Base-by-base conservation (phyloP, 2,113 vertebrate genomes). In the Monarcha castaneiventris region DNA sequence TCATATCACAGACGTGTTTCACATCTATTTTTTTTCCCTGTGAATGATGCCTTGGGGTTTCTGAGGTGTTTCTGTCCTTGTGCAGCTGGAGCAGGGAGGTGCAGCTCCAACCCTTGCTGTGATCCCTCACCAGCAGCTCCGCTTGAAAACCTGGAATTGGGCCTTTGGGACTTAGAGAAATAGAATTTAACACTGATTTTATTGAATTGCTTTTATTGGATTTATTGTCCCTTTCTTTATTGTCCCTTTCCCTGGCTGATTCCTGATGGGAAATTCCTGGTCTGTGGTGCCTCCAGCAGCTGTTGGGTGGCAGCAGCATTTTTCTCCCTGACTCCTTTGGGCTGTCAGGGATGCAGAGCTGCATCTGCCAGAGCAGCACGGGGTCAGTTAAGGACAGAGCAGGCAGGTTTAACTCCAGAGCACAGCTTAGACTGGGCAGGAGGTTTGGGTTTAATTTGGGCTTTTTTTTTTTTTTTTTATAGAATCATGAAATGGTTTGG, bases 301-400 rank as follows among this genome's bases (percentile, higher is more conserved):
- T 75, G 20, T 39, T 67, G 21, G 88, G 9, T 58, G 79, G 76
- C 76, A 74, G 84, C 80, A 63, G 55, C 54, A 4, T 73, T 73
- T 69, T 26, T 64, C 19, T 59, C 35, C 17, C 35, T 44, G 3
- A 17, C 14, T 86, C 64, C 51, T 11, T 68, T 17, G 87, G 39
- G 18, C 55, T 94, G 48, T 29, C 78, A 20, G 52, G 41, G 37
- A 54, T 18, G 64, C 69, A 67, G 88, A 48, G 66, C 46, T 55
- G 58, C 56, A 35, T 72, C 80, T 90, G 75, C 90, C 76, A 73
- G 78, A 59, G 68, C 56, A 86, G 73, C 63, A 17, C 3, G 0
- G 59, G 84, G 84, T 91, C 55, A 95, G 0, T 8, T 63, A 10
- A 94, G 96, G 95, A 94, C 89, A 93, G 20, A 87, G 35, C 8